A percentile compares a stretch with the other conserved stretches of the same genome.
These are phyloP conservation scores for Alauda arvensis DNA, from an alignment of 2,797 vertebrate species.

Conservation along the genomic window DNA sequence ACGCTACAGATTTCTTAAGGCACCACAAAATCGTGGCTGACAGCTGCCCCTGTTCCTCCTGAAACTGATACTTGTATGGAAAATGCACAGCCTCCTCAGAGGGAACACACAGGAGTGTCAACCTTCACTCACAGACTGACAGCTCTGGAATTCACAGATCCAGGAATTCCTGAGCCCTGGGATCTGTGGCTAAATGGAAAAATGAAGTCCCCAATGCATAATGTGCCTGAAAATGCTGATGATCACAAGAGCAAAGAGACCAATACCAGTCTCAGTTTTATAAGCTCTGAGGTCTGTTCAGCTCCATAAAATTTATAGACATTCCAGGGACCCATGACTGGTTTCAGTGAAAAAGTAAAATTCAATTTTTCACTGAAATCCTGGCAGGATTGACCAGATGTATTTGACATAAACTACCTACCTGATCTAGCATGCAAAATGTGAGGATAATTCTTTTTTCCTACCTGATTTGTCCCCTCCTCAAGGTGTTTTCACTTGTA, in stretches of 20 bases:
- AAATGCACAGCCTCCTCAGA: not conserved
- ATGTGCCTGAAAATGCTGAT: not conserved
- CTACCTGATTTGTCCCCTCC: not conserved
- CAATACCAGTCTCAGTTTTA: not conserved
- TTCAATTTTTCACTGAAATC: not conserved
- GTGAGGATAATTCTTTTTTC: not conserved
- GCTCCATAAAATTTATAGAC: not conserved
- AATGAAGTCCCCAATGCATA: not conserved
- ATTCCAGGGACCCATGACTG: not conserved
- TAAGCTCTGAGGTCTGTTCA: not conserved
- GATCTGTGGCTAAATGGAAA: not conserved
- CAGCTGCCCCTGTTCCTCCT: constrained; percentile 4
- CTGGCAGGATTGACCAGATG: not conserved
- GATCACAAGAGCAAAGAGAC: not conserved
- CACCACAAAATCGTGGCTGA: constrained; percentile 9
- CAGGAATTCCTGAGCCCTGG: not conserved
- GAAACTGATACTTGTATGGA: not conserved
- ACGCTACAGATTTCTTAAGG: not conserved
- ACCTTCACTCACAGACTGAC: not conserved
- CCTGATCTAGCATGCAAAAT: not conserved
- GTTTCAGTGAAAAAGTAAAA: not conserved
- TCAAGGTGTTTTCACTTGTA: not conserved
- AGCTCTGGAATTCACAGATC: not conserved
- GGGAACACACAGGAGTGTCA: not conserved
- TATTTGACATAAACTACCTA: not conserved